Base-by-base conservation (phyloP, 2,888 invertebrate species). In the Drosophila colorata region DNA sequence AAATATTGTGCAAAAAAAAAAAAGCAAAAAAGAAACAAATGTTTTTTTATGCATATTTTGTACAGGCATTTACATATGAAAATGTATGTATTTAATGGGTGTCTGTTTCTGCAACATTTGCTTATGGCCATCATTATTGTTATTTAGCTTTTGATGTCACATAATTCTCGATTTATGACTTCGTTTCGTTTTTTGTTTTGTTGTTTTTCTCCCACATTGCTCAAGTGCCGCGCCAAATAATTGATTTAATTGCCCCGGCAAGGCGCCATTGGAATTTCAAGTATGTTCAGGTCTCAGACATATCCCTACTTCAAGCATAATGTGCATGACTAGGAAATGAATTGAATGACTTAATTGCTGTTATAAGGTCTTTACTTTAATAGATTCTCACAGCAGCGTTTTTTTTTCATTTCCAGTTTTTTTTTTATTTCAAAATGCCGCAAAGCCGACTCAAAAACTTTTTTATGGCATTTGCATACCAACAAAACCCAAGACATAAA, bases 261-360 rank as follows among this genome's bases (percentile, higher is more conserved):
- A 13, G 60, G 77, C 63, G 65, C 60, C 68, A 44, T 37, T 40
- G 56, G 75, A 76, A 77, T 77, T 55, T 77, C 60, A 76, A 75
- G 69, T 72, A 73, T 61, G 44, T 37, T 60, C 47, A 37, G 56
- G 57, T 64, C 70, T 59, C 41, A 58, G 67, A 49, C 52, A 6
- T 16, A n/a, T 59, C 47, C 74, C 75, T 74, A 66, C 58, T 58
- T 66, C 72, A 57, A 75, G 77, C 68, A 53, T 58, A 58, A 23
- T 44, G 14, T 52, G 40, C 69, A 53, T 68, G 69, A 65, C 47
- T 40, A 73, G 75, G 57, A 75, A 75, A 25, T 69, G 46, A 68
- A 69, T 77, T 72, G 23, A 46, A 72, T 69, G 48, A 57, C 55
- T 64, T 33, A 41, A 76, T 57, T 67, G 60, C 38, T 6, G 18